Conservation (phyloP, 2,888 invertebrate species). For the Drosophila ochracea region DNA sequence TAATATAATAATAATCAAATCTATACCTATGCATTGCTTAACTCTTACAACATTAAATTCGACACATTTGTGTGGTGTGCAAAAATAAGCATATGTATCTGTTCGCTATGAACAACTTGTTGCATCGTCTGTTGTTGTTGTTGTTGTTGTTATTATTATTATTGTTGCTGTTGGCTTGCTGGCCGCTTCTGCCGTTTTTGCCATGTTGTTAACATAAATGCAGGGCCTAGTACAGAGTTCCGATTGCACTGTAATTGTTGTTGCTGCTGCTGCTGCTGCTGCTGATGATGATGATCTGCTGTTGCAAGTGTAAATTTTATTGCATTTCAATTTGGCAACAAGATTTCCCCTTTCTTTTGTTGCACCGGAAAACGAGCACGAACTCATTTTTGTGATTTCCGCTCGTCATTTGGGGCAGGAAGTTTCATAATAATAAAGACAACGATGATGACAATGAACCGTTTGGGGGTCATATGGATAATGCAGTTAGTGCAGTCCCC, state of each 20-base stretch:
- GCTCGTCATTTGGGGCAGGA: slow-evolving; percentile 71
- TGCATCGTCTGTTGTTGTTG: slow-evolving; percentile 42
- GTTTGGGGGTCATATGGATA: slow-evolving; percentile 42
- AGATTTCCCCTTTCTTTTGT: slow-evolving; percentile 66
- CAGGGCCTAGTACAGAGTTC: slow-evolving; percentile 45
- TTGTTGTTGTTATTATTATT: slow-evolving; percentile 13
- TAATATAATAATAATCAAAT: background rate
- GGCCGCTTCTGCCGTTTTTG: slow-evolving; percentile 36
- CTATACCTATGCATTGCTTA: background rate
- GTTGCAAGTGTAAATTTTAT: slow-evolving; percentile 82
- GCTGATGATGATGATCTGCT: slow-evolving; percentile 39
- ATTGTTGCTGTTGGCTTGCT: slow-evolving; percentile 13
- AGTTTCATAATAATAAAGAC: slow-evolving; percentile 73
- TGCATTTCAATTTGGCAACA: slow-evolving; percentile 78
- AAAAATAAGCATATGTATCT: background rate
- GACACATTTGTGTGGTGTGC: slow-evolving; percentile 63
- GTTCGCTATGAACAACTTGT: slow-evolving; percentile 55
- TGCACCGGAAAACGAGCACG: slow-evolving; percentile 71
- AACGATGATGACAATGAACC: slow-evolving; percentile 14
- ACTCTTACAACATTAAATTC: background rate
- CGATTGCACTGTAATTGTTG: slow-evolving; percentile 55
- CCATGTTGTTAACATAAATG: slow-evolving; percentile 58
- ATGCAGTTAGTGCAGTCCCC: slow-evolving; percentile 37
- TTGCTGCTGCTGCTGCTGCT: slow-evolving; percentile 31
- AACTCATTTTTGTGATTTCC: slow-evolving; percentile 80